These are phyloP conservation scores for Heterotilapia buettikoferi DNA, from an alignment of 2,113 vertebrate genomes.

Conservation along the genomic window DNA sequence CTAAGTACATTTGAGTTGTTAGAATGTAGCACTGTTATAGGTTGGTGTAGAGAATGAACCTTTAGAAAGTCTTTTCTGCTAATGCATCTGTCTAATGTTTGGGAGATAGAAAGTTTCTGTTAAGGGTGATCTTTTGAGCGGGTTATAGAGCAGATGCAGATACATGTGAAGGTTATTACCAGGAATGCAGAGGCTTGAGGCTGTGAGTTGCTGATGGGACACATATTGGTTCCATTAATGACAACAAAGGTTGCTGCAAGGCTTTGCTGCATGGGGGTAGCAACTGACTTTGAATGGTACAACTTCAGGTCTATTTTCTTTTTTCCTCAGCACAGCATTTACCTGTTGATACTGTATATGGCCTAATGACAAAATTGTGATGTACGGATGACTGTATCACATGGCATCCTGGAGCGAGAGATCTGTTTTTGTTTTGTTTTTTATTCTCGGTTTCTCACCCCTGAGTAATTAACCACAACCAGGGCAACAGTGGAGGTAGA, in stretches of 20 bases:
- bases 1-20: not conserved
- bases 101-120: not conserved
- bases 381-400: slow-evolving; percentile 8
- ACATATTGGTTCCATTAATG: not conserved
- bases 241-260: not conserved
- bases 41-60: not conserved
- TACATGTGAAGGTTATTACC: not conserved
- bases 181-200: not conserved
- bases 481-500: not conserved
- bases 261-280: not conserved
- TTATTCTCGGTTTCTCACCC: not conserved
- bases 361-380: slow-evolving; percentile 24
- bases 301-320: not conserved
- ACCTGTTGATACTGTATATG: slow-evolving; percentile 21
- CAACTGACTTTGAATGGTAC: not conserved
- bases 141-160: not conserved
- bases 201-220: not conserved
- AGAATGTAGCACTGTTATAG: not conserved
- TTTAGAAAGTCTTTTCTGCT: not conserved
- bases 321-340: not conserved
- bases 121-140: not conserved
- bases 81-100: not conserved
- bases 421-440: not conserved
- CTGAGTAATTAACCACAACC: not conserved
- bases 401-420: slow-evolving; percentile 6